These are phyloP conservation scores for Plebejus argus DNA, from an alignment of 2,888 invertebrate genomes.

Conservation along the genomic window DNA sequence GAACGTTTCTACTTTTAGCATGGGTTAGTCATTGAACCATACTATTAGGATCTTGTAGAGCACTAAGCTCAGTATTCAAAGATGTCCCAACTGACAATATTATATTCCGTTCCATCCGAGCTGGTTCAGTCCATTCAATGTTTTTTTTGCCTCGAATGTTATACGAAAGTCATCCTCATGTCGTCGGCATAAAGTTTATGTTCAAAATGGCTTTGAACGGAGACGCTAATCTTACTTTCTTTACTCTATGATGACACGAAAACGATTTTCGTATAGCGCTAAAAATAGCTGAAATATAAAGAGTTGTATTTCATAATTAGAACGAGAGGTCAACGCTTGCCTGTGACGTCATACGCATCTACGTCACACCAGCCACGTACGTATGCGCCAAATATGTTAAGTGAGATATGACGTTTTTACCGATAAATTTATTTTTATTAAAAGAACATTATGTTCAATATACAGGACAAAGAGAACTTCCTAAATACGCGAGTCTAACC, in stretches of 20 bases:
- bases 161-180: neutral
- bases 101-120: neutral
- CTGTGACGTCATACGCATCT: neutral
- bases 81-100: neutral
- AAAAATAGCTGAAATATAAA: conserved; percentile 15
- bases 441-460: neutral
- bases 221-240: neutral
- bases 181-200: neutral
- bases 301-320: conserved; percentile 11
- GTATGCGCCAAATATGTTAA: neutral
- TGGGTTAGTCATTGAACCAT: too few species aligned
- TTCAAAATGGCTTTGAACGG: neutral
- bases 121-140: neutral
- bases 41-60: too few species aligned
- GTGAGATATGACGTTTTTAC: neutral
- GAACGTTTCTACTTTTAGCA: too few species aligned
- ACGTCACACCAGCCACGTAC: neutral
- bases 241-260: neutral
- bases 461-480: neutral
- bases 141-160: neutral
- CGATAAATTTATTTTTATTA: neutral
- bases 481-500: neutral
- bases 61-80: too few species aligned
- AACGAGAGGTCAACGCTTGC: conserved; percentile 19
- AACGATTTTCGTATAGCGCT: neutral